Evolutionary conservation across 2,888 invertebrate species (phyloP).

Genomic region (Philaethria dido): DNA sequence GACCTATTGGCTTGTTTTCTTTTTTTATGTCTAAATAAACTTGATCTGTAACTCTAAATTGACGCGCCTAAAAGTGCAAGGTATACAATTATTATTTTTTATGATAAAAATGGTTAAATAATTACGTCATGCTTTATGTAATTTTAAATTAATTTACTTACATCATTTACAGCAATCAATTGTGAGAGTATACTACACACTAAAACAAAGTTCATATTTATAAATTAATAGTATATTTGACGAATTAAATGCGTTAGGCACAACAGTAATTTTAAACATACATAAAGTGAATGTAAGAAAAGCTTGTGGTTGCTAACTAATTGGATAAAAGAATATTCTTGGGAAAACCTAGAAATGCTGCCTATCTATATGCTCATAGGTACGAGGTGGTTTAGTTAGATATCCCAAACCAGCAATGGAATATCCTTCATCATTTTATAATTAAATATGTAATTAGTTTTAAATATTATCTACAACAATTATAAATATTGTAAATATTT

Average conservation of each 20-base stretch:
- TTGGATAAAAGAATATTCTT: slow-evolving; percentile 33
- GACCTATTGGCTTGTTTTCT: slow-evolving; percentile 88
- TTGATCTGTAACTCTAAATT: slow-evolving; percentile 89
- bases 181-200: slow-evolving; percentile 21
- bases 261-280: neutral
- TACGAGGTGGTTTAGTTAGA: neutral
- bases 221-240: neutral
- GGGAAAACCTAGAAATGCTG: slow-evolving; percentile 35
- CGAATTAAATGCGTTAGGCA: neutral
- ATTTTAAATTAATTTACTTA: slow-evolving; percentile 17
- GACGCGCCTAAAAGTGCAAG: slow-evolving; percentile 77
- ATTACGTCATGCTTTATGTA: neutral
- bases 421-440: neutral
- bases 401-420: neutral
- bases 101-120: neutral
- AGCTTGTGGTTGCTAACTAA: slow-evolving; percentile 26
- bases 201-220: slow-evolving; percentile 35
- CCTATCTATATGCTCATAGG: neutral
- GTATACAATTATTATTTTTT: too few relatives aligned
- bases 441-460: neutral
- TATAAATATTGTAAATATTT: neutral
- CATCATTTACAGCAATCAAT: slow-evolving; percentile 22
- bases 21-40: slow-evolving; percentile 92
- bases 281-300: slow-evolving; percentile 20
- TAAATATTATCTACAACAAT: too few relatives aligned